These are phyloP conservation scores for Danionella dracula DNA, from an alignment of 2,797 vertebrate species.

Conservation along the genomic window DNA sequence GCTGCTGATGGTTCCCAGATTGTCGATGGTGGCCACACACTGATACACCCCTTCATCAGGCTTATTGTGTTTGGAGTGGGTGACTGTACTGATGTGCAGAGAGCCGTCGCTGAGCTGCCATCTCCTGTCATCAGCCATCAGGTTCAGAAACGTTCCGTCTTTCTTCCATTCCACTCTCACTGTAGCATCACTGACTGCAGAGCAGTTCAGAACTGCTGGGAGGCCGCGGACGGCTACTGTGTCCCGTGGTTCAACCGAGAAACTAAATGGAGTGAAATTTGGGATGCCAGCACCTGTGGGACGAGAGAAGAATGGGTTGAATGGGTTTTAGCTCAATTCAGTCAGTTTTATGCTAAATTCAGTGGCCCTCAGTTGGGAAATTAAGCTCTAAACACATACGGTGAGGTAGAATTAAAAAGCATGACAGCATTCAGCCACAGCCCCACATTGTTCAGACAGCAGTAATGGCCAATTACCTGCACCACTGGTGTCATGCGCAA, in stretches of 20 bases:
- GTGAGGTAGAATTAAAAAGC: constrained; percentile 21
- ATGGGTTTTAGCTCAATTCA: too few relatives aligned
- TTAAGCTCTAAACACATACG: neutral
- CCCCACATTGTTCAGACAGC: constrained; percentile 17
- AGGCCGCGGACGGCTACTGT: constrained; percentile 76
- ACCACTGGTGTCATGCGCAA: constrained; percentile 23
- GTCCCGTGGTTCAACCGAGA: constrained; percentile 85
- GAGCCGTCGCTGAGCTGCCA: constrained; percentile 84
- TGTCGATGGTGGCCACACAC: constrained; percentile 91
- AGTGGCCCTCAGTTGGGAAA: neutral
- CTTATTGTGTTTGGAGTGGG: constrained; percentile 94
- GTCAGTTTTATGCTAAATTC: neutral
- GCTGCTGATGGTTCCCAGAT: constrained; percentile 90
- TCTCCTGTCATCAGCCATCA: constrained; percentile 86
- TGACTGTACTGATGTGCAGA: constrained; percentile 80
- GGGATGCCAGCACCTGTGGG: constrained; percentile 58
- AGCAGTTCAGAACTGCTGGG: constrained; percentile 85
- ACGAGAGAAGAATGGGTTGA: neutral
- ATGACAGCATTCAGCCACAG: neutral
- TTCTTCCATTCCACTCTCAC: constrained; percentile 91
- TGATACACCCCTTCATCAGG: constrained; percentile 95
- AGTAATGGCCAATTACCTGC: constrained; percentile 41
- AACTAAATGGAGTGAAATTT: constrained; percentile 89
- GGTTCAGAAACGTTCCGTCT: constrained; percentile 89
- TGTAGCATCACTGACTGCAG: constrained; percentile 71